Evolutionary conservation across 2,113 vertebrate species (phyloP).

Genomic region (Capricornis sumatraensis): DNA sequence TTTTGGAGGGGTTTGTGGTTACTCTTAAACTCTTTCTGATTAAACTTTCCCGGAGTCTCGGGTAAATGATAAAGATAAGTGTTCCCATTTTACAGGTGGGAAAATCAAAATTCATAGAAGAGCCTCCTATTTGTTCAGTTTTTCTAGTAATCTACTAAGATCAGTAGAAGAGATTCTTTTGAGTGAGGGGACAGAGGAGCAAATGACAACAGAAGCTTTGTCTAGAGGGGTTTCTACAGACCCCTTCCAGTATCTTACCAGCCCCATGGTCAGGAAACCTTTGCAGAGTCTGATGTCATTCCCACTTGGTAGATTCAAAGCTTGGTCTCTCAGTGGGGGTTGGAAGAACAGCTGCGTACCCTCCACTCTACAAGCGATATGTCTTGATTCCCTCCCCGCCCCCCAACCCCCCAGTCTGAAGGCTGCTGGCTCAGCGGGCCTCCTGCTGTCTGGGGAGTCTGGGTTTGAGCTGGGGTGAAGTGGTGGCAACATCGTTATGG

Average conservation of each 20-base stretch:
- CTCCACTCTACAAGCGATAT: slow-evolving; percentile 36
- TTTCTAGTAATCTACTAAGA: neutral
- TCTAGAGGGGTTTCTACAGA: neutral
- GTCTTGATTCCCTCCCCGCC: slow-evolving; percentile 52
- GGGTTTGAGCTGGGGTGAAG: slow-evolving; percentile 73
- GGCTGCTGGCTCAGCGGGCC: slow-evolving; percentile 71
- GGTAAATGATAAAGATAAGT: neutral
- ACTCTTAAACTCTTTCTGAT: neutral
- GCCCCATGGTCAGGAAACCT: slow-evolving; percentile 31
- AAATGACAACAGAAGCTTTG: neutral
- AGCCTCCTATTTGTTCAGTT: neutral
- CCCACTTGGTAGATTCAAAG: slow-evolving; percentile 38
- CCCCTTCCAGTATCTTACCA: slow-evolving; percentile 20
- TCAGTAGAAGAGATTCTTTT: neutral
- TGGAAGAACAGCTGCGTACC: slow-evolving; percentile 54
- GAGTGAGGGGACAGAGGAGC: neutral
- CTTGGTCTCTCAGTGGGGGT: slow-evolving; percentile 42
- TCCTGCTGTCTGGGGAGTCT: slow-evolving; percentile 74
- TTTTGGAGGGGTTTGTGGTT: slow-evolving; percentile 19
- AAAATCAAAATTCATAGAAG: slow-evolving; percentile 1
- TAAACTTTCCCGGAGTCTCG: neutral
- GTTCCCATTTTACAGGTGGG: slow-evolving; percentile 24
- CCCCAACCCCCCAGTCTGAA: slow-evolving; percentile 30
- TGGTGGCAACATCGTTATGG: slow-evolving; percentile 72
- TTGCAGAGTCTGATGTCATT: slow-evolving; percentile 45